Evolutionary conservation across 2,113 vertebrate species (phyloP).

Genomic region (Meriones unguiculatus): DNA sequence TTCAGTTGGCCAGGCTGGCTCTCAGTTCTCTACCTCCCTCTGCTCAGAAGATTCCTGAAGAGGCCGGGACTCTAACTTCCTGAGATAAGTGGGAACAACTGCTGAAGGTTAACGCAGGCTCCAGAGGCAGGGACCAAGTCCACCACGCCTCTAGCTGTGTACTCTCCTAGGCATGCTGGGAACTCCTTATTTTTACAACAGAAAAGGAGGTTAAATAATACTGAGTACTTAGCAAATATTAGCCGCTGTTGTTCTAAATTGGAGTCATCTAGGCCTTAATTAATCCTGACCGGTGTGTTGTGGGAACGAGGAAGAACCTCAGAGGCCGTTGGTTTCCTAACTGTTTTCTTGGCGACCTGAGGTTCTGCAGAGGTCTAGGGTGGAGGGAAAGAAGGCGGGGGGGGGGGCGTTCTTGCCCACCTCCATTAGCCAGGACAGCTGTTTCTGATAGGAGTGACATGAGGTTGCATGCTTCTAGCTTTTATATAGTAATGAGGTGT

Average conservation of each 20-base stretch:
- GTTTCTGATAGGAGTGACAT: background rate
- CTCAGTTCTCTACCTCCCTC: background rate
- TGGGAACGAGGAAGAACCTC: constrained; percentile 5
- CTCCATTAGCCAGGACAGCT: background rate
- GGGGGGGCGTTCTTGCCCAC: background rate
- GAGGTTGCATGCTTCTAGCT: background rate
- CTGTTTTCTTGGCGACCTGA: background rate
- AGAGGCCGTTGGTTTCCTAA: background rate
- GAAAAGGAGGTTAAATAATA: background rate
- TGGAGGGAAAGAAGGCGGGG: background rate
- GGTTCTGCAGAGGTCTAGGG: background rate
- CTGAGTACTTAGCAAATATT: background rate
- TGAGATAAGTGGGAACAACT: background rate
- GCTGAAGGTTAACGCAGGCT: background rate
- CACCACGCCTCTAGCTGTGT: background rate
- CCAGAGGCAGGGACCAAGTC: background rate
- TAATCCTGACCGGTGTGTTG: background rate
- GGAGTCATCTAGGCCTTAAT: background rate
- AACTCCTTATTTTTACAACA: background rate
- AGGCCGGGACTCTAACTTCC: background rate
- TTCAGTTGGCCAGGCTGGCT: background rate
- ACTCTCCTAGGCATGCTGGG: background rate
- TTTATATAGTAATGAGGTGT: background rate
- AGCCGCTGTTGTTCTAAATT: background rate
- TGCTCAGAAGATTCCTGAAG: background rate